These are phyloP conservation scores for Lucifuga dentata DNA, from an alignment of 2,113 vertebrate genomes.

Conservation along the genomic window DNA sequence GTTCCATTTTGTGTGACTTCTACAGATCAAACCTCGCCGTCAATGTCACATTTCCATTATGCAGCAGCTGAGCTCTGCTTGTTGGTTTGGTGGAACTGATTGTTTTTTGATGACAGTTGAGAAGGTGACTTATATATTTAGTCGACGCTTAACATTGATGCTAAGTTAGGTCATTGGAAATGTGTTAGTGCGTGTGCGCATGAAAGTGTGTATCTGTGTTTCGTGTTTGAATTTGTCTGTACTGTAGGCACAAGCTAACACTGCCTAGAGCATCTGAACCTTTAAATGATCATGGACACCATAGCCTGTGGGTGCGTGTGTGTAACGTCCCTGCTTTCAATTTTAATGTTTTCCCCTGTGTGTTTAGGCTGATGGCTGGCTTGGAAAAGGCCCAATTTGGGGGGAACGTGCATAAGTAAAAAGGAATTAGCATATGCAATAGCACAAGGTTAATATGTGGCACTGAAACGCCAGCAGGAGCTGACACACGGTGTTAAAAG, in stretches of 20 bases:
- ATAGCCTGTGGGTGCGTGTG: slow-evolving; percentile 17
- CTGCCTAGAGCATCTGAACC: slow-evolving; percentile 7
- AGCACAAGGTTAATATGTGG: slow-evolving; percentile 21
- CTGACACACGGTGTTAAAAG: slow-evolving; percentile 10
- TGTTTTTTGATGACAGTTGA: slow-evolving; percentile 70
- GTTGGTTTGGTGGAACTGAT: slow-evolving; percentile 65
- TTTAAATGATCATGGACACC: slow-evolving; percentile 25
- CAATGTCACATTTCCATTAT: slow-evolving; percentile 69
- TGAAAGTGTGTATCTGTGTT: background rate
- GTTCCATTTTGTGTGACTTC: slow-evolving; percentile 44
- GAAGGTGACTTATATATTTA: slow-evolving; percentile 71
- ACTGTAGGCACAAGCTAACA: background rate
- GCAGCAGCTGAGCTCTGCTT: slow-evolving; percentile 40
- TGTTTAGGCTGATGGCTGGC: background rate
- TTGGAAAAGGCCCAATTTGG: background rate
- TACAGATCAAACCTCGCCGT: slow-evolving; percentile 23
- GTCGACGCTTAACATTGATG: slow-evolving; percentile 46
- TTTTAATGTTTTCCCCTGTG: slow-evolving; percentile 6
- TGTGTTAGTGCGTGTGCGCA: slow-evolving; percentile 14
- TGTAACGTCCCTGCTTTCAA: background rate
- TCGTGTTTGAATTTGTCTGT: background rate
- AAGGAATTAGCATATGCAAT: slow-evolving; percentile 29
- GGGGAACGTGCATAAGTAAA: slow-evolving; percentile 7
- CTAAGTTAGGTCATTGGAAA: slow-evolving; percentile 39
- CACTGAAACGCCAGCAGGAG: slow-evolving; percentile 14